Base-by-base conservation (phyloP, 2,888 invertebrate genomes). In the Oegoconia quadripuncta region DNA sequence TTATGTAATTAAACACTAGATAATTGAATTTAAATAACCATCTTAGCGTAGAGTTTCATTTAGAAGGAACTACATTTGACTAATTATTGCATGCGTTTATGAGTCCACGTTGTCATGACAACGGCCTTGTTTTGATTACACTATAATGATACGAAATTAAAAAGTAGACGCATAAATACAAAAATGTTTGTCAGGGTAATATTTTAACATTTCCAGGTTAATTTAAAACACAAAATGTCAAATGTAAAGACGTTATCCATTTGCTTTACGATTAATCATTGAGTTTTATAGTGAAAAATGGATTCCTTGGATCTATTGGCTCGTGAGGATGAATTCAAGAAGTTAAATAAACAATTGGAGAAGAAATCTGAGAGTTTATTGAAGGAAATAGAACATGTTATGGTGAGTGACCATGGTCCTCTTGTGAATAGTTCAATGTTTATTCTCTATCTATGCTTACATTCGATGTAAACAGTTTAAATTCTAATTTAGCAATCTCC, bases 291-390 rank as follows among this genome's bases (percentile, higher is more conserved):
- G 17, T 30, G 12, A 12, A 17, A 31, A 25, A 84, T 86, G 86
- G 82, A 86, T 50, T 72, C 76, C 7, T 20, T 66, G n/a, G 74
- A 79, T 12, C 59, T 86, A 31, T 49, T 86, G 53, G 86, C 82
- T 3, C 74, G 84, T 11, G 87, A 86, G 59, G 73, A 83, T 64
- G 84, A 84, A 55, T 86, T 80, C 43, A 83, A 79, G 48, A 82
- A 79, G 46, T 66, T 87, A 2, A 87, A 86, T 45, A 80, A 77
- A 47, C 79, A 86, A 48, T 57, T 87, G 31, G 82, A 86, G 46
- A 82, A 77, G 62, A 86, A 83, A 64, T 82, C 84, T 7, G 77
- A 79, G 42, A 80, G 74, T 44, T 56, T 87, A 25, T 80, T 86
- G 74, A 79, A 76, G 32, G 70, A 82, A 70, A 86, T 87, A 31